Percentiles rank a stretch among this genome's conserved stretches.
Conservation (phyloP, 2,113 vertebrate genomes). For the Willisornis vidua region DNA sequence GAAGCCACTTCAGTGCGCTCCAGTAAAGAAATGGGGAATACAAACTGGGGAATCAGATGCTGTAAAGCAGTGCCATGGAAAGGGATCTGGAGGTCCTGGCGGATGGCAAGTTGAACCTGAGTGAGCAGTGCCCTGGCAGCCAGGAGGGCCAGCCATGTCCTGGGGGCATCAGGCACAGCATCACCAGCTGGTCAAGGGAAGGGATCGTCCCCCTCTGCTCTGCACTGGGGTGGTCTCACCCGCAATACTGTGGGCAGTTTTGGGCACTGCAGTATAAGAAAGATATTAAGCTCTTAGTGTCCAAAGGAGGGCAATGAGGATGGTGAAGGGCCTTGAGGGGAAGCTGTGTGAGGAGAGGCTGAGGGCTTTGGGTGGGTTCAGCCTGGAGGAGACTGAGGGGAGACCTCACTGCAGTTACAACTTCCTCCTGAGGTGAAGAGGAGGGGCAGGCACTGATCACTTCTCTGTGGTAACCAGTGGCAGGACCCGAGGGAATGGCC, state of each 20-base stretch:
- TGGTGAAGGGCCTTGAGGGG: neutral
- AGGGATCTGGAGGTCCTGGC: neutral
- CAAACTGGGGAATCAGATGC: neutral
- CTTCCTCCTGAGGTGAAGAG: neutral
- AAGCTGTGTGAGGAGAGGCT: rapidly evolving
- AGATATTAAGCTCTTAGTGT: rapidly evolving
- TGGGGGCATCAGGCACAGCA: neutral
- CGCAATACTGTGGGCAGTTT: rapidly evolving
- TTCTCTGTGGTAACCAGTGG: neutral
- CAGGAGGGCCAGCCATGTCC: neutral
- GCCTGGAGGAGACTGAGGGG: neutral
- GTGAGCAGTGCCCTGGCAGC: neutral
- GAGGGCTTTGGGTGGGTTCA: neutral
- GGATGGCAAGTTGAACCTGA: neutral
- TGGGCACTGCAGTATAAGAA: rapidly evolving
- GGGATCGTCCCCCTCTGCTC: neutral
- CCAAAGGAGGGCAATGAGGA: rapidly evolving
- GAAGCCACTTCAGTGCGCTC: neutral
- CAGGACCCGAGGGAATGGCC: neutral
- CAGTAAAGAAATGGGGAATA: neutral
- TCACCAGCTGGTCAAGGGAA: rapidly evolving
- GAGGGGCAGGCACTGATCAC: neutral
- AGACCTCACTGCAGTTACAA: rapidly evolving
- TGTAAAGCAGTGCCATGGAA: neutral
- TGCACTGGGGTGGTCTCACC: rapidly evolving